Evolutionary conservation across 2,797 vertebrate genomes (phyloP), one percentile per base, ranked within the genome.

Genomic region (Epinephelus awoara): DNA sequence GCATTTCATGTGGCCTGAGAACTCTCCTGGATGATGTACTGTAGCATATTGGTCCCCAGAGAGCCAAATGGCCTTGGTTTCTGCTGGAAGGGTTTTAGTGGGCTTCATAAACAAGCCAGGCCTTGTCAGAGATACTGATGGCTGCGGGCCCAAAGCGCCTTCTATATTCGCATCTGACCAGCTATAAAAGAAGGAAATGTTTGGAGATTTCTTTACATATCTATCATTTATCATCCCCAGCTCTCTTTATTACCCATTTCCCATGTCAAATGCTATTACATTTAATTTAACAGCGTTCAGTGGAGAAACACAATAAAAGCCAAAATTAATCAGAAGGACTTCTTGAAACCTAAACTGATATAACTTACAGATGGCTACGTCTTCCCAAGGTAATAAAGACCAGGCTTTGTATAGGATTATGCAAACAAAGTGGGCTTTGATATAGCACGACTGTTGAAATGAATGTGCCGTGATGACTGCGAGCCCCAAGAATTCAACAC

Each of bases 371-470:
- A 94, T 93, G 92, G 85, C 85, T 61, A 87, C 4, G 84, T 84
- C 81, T 89, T 90, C 67, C 75, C 11, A 40, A 61, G 82, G 85
- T 91, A 92, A 93, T 92, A 90, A 90, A 91, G 79, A 68, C 67
- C 91, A 90, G 88, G 73, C 85, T 87, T 87, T 82, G 86, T 85
- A 72, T 92, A 90, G 49, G 85, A 91, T 91, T 88, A 90, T 87
- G 90, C 91, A 91, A 93, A 93, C 90, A 93, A 83, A 77, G 71
- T 68, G 67, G 27, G 58, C 90, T 92, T 92, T 93, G 90, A 93
- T 92, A 93, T 85, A 90, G 77, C 75, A 67, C 6, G 77, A 75
- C 91, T 68, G 88, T 72, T 84, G 80, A 77, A 80, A 83, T 56
- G 67, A 90, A 85, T 80, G 89, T 52, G 56, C 89, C 25, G 46